Base-by-base conservation (phyloP, 2,888 invertebrate genomes). In the Pyrochroa serraticornis region DNA sequence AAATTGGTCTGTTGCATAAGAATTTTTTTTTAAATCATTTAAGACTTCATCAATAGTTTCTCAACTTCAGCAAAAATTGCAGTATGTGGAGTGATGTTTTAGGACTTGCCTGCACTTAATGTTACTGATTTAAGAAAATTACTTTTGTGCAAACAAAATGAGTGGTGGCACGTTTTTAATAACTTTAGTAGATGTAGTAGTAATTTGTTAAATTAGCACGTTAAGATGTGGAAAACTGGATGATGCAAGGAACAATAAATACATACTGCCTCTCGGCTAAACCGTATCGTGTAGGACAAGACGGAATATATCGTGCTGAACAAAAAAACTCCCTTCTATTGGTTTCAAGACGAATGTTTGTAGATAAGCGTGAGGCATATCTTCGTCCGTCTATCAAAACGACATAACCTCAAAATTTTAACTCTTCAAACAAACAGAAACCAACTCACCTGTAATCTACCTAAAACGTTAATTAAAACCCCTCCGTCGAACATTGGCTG, bases 401-500 rank as follows among this genome's bases (percentile, higher is more conserved):
- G 64, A 63, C 50, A 35, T 54, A 37, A 22, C 22, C 22, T 22
- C 22, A 22, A 22, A 52, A 56, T 46, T 22, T 33, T 32, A 39
- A 22, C 53, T 44, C 10, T 22, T 31, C 33, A 48, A 37, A 42
- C 9, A 38, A 52, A 31, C n/a, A 12, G 8, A 32, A 35, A 31
- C 22, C 12, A 47, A 77, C 82, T 81, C 82, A 96, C 97, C 91
- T 97, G 93, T 76, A 98, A 84, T 83, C 97, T 91, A 72, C 98
- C 98, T 70, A 97, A 85, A 48, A 98, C 97, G 83, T 93, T 93
- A 70, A 98, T 95, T 79, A 97, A 81, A 68, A 98, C 93, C 63
- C 97, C 97, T 59, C 97, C 97, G 82, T 97, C 97, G 75, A 93
- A 92, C 87, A 93, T 96, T n/a, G 98, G 98, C 80, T 98, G 98